Conservation (phyloP, 2,888 invertebrate genomes). For the Stenotaenia linearis region DNA sequence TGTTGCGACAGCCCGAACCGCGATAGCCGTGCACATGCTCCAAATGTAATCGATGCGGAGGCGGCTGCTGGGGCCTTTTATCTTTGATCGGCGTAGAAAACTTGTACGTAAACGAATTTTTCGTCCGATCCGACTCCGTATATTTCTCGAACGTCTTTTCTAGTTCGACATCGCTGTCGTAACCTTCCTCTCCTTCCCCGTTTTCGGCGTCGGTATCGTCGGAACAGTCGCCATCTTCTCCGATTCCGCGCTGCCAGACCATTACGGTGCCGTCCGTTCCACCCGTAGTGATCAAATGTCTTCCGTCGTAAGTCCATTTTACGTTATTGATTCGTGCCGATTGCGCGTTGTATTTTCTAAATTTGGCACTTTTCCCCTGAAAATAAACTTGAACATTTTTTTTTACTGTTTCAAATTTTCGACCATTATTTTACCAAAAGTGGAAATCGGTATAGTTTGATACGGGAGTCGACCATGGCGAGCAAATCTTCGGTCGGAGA, state of each 20-base stretch:
- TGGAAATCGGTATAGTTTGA: constrained; percentile 31
- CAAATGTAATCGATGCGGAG: background rate
- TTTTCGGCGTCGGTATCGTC: constrained; percentile 26
- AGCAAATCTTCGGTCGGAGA: background rate
- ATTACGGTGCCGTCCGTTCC: constrained; percentile 49
- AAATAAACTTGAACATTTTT: constrained; percentile 31
- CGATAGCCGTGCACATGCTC: constrained; percentile 43
- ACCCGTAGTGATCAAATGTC: constrained; percentile 46
- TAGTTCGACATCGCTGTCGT: constrained; percentile 33
- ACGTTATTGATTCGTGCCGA: constrained; percentile 38
- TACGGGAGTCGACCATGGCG: constrained; percentile 40
- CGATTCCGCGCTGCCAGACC: constrained; percentile 45
- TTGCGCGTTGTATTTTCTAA: constrained; percentile 45
- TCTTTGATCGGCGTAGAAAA: background rate
- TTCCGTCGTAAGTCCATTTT: constrained; percentile 38
- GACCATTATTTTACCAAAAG: too few species aligned
- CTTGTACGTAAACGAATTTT: background rate
- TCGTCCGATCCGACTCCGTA: background rate
- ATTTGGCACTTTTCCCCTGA: constrained; percentile 47
- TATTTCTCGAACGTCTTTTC: too few species aligned
- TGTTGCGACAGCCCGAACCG: constrained; percentile 50
- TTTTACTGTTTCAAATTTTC: too few species aligned
- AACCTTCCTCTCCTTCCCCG: constrained; percentile 10
- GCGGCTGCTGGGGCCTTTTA: background rate
- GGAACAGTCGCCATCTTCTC: constrained; percentile 34